Conservation (phyloP, 2,888 invertebrate species). For the Cheilosia pagana region DNA sequence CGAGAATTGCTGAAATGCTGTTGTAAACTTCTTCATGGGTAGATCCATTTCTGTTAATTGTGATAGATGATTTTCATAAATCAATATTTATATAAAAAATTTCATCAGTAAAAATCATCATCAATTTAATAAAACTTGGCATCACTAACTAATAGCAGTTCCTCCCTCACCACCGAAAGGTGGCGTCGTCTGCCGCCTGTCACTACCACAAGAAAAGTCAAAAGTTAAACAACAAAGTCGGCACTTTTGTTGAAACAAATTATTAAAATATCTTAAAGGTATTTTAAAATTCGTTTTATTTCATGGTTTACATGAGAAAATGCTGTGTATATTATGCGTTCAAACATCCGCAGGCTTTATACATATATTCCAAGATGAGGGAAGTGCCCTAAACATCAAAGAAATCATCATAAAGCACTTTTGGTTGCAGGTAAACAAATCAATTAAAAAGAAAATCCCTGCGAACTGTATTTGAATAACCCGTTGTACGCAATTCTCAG, state of each 20-base stretch:
- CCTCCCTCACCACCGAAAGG: neutral
- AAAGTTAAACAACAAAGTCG: constrained; percentile 58
- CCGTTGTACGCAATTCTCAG: constrained; percentile 15
- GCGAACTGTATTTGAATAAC: neutral
- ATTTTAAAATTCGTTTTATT: neutral
- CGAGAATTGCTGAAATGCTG: too few species aligned
- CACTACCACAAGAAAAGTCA: constrained; percentile 48
- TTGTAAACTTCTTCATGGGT: too few species aligned
- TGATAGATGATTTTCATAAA: too few species aligned
- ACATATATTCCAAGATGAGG: constrained; percentile 73
- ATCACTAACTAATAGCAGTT: constrained; percentile 26
- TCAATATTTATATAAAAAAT: too few species aligned
- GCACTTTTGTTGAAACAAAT: constrained; percentile 22
- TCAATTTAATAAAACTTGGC: constrained; percentile 29
- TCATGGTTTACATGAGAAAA: constrained; percentile 29
- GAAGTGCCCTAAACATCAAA: constrained; percentile 75
- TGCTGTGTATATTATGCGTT: constrained; percentile 64
- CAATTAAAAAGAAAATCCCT: constrained; percentile 22
- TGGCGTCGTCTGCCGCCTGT: constrained; percentile 24
- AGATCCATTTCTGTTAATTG: too few species aligned
- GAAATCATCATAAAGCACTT: constrained; percentile 78
- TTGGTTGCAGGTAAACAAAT: constrained; percentile 77
- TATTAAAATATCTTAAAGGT: neutral
- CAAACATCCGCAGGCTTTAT: constrained; percentile 27
- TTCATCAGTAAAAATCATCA: too few species aligned